Percentiles rank a stretch among this genome's conserved stretches.
Conservation (phyloP, 2,797 vertebrate species). For the Cossypha polioptera region DNA sequence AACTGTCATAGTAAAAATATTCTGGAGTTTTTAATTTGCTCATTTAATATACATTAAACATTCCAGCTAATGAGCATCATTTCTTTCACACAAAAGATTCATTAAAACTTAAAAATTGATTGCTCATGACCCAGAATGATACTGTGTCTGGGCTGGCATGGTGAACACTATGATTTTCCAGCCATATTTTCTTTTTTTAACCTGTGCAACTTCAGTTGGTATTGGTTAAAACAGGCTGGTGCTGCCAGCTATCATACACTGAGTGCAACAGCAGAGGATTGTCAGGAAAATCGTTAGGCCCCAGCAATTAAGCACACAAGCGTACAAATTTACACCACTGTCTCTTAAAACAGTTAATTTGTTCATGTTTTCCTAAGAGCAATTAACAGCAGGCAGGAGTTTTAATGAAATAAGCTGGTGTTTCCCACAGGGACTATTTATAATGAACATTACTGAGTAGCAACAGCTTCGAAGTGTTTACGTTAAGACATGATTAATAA, state of each 20-base stretch:
- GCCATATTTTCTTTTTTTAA: background rate
- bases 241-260: background rate
- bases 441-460: constrained; percentile 61
- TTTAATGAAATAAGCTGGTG: constrained; percentile 71
- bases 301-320: background rate
- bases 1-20: background rate
- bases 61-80: background rate
- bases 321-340: constrained; percentile 28
- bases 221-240: background rate
- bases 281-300: background rate
- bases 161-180: constrained; percentile 30
- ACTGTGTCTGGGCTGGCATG: background rate
- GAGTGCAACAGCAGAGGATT: background rate
- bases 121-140: constrained; percentile 4
- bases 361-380: constrained; percentile 61
- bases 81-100: constrained; percentile 28
- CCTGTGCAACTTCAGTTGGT: background rate
- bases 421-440: constrained; percentile 72
- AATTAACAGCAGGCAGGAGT: constrained; percentile 72
- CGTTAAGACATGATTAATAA: constrained; percentile 75
- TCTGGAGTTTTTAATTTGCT: background rate
- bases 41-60: constrained; percentile 1
- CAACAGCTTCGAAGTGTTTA: constrained; percentile 64
- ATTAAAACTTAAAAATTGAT: constrained; percentile 61
- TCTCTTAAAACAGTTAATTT: constrained; percentile 69